A percentile compares a stretch with the other conserved stretches of the same genome.
Evolutionary conservation across 2,888 invertebrate genomes (phyloP).

Genomic region (Nasonovia ribisnigri): DNA sequence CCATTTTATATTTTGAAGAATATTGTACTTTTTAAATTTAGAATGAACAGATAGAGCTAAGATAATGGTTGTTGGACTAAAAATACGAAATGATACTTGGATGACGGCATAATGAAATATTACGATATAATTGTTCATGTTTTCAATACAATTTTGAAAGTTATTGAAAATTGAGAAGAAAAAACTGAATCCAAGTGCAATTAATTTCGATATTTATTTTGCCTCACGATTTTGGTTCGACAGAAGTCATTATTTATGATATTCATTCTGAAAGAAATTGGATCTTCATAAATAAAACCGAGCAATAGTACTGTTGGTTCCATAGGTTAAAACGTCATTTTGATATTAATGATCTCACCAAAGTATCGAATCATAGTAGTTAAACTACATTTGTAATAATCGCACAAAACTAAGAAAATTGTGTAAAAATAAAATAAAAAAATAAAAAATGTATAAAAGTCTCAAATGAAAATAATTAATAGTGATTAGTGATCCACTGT

Average conservation of each 20-base stretch:
- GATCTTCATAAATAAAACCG: neutral
- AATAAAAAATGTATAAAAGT: neutral
- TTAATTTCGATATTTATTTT: neutral
- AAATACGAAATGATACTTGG: neutral
- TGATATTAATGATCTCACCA: neutral
- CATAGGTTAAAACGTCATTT: neutral
- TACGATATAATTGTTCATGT: neutral
- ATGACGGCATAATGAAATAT: neutral
- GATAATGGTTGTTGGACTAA: neutral
- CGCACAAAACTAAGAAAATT: neutral
- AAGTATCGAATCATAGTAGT: neutral
- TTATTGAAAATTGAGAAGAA: neutral
- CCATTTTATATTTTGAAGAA: neutral
- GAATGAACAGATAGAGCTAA: neutral
- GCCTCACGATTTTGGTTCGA: neutral
- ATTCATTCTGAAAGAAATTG: neutral
- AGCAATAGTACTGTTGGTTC: neutral
- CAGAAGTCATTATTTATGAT: neutral
- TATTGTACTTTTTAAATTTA: neutral
- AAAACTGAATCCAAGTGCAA: neutral
- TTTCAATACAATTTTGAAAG: neutral
- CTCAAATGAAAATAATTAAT: constrained; percentile 15
- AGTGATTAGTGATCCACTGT: neutral
- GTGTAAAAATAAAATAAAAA: neutral
- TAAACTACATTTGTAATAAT: neutral